phyloP scores from a whole-genome alignment of 2,797 vertebrate genomes.

The Microctenopoma stevenorrisi region DNA sequence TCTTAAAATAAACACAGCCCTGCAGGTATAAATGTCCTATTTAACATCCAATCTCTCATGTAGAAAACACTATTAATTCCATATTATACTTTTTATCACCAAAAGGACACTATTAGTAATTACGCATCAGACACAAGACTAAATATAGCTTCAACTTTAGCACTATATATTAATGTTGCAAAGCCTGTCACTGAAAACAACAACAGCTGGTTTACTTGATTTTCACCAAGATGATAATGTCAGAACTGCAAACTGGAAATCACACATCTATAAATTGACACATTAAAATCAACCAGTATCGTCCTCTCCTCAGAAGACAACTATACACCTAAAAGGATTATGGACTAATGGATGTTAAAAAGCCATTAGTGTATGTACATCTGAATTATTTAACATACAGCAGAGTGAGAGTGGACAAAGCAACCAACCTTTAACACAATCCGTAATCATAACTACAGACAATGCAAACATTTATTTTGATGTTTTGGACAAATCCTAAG shows the following conservation, averaged over 20 bases:
- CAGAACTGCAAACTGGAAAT: neutral
- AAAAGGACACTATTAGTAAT: neutral
- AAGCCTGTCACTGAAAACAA: constrained; percentile 18
- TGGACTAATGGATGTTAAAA: constrained; percentile 13
- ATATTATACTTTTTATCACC: constrained; percentile 30
- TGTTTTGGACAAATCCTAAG: constrained; percentile 11
- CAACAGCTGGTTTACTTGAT: constrained; percentile 46
- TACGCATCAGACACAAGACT: constrained; percentile 4
- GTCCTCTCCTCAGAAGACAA: neutral
- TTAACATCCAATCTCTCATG: constrained; percentile 56
- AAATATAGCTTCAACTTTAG: neutral
- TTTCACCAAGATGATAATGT: neutral
- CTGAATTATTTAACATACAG: constrained; percentile 41
- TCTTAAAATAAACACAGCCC: constrained; percentile 77
- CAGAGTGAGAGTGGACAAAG: constrained; percentile 4
- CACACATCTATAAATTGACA: neutral
- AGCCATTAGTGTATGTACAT: constrained; percentile 24
- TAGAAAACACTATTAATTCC: constrained; percentile 33
- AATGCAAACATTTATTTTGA: neutral
- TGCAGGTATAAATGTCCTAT: constrained; percentile 58
- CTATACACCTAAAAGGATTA: neutral
- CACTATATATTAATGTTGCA: neutral
- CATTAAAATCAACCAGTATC: neutral
- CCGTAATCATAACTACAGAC: neutral
- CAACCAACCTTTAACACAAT: constrained; percentile 1